Percentiles rank a stretch among this genome's conserved stretches.
phyloP scores from a whole-genome alignment of 2,113 vertebrate species.

The Brevimyrus niger region DNA sequence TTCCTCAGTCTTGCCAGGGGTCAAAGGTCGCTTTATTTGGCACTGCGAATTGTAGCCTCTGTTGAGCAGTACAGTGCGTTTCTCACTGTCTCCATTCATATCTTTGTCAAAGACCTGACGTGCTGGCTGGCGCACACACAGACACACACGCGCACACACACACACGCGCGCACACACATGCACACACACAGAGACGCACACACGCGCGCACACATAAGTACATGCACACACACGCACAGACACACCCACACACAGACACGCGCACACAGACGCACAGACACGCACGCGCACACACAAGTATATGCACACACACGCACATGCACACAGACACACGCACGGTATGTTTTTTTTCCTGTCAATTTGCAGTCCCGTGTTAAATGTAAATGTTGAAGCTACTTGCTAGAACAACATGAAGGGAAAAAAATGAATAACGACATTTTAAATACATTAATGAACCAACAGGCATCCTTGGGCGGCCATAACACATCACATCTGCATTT shows the following conservation, averaged over 20 bases:
- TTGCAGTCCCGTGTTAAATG: neutral
- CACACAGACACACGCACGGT: neutral
- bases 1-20: neutral
- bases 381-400: neutral
- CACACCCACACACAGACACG: neutral
- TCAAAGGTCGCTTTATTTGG: neutral
- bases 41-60: neutral
- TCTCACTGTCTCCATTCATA: neutral
- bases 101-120: neutral
- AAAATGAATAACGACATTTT: neutral
- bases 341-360: neutral
- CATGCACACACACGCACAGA: neutral
- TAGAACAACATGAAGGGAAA: neutral
- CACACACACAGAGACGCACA: no score
- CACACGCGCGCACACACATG: no score
- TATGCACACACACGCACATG: neutral
- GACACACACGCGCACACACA: no score
- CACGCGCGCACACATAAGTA: no score
- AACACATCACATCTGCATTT: neutral
- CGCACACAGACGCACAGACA: neutral
- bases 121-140: neutral
- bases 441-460: neutral
- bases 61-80: neutral
- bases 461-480: neutral
- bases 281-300: no score